Base-by-base conservation (phyloP, 2,888 invertebrate species). In the Stramonita haemastoma region DNA sequence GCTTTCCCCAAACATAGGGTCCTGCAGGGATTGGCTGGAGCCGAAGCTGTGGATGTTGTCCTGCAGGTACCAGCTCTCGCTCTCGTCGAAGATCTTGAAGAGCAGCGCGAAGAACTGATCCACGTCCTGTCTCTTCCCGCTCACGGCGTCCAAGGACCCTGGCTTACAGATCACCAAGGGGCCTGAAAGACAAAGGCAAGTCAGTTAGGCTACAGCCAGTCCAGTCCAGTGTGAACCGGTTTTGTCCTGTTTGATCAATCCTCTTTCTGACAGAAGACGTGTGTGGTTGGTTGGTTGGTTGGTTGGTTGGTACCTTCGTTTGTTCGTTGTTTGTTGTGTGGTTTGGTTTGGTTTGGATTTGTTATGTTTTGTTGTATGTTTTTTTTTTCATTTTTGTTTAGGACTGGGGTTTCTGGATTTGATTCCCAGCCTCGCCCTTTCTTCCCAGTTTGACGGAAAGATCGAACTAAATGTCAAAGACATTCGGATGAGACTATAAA, bases 41-140 rank as follows among this genome's bases (percentile, higher is more conserved):
- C 88, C 92, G 83, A 93, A 93, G 26, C 89, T 91, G 56, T 91
- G 34, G 87, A 94, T 92, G 90, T 95, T 95, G 86, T 95, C 93
- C 15, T 93, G 90, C 26, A 95, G 90, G 88, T 94, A 95, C 93
- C 94, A 94, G 84, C 94, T 94, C 32, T 92, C 88, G 79, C 93
- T 93, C 91, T 95, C 95, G 85, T 95, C 93, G 60, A 94, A 92
- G 17, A 95, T 93, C 73, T 92, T 90, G 90, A 93, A 94, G 1
- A 94, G 84, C 2, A 95, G 66, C 6, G 93, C 93, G 81, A 94
- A 94, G 88, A 94, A 95, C 81, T 91, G 87, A 66, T 92, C 92
- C 22, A 94, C 92, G 77, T 93, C 93, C 15, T 77, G 88, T 32
- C 93, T 86, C 73, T 91, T 90, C 29, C 92, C 91, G n/a, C 85